A percentile compares a stretch with the other conserved stretches of the same genome.
Conservation (phyloP, 2,797 vertebrate genomes). For the Rhinogobio ventralis region DNA sequence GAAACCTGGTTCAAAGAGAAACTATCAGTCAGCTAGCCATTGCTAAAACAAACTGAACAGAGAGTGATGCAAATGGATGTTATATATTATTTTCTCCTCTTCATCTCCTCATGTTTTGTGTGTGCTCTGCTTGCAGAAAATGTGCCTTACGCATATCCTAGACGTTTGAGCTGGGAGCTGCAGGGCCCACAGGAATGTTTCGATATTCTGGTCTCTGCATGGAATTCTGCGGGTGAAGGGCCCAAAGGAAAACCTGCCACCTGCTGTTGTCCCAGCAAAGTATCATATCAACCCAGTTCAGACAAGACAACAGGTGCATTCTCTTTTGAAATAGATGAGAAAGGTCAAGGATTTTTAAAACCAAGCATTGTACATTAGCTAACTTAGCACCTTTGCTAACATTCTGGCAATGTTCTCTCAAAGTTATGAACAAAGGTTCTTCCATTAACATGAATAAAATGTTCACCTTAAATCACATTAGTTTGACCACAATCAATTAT, state of each 20-base stretch:
- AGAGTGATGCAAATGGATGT: neutral
- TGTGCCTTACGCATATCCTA: neutral
- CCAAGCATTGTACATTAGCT: neutral
- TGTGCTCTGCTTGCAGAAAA: conserved; percentile 24
- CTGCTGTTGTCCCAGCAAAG: conserved; percentile 46
- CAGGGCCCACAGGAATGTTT: conserved; percentile 52
- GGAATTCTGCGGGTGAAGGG: conserved; percentile 74
- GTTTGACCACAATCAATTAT: neutral
- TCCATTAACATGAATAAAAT: neutral
- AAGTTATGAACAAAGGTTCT: neutral
- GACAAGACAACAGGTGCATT: conserved; percentile 10
- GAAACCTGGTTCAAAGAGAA: neutral
- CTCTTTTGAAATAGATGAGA: neutral
- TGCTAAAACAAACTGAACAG: neutral
- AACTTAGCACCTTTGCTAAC: neutral
- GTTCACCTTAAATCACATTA: neutral
- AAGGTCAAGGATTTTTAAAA: neutral
- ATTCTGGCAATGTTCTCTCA: neutral
- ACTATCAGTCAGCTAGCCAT: neutral
- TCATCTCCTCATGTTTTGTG: neutral
- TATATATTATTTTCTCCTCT: neutral
- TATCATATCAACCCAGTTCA: neutral
- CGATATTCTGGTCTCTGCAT: conserved; percentile 69
- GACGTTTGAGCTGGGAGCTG: conserved; percentile 21
- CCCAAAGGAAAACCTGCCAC: conserved; percentile 61